Evolutionary conservation across 2,797 vertebrate species (phyloP).

Genomic region (Sebastes reedi): DNA sequence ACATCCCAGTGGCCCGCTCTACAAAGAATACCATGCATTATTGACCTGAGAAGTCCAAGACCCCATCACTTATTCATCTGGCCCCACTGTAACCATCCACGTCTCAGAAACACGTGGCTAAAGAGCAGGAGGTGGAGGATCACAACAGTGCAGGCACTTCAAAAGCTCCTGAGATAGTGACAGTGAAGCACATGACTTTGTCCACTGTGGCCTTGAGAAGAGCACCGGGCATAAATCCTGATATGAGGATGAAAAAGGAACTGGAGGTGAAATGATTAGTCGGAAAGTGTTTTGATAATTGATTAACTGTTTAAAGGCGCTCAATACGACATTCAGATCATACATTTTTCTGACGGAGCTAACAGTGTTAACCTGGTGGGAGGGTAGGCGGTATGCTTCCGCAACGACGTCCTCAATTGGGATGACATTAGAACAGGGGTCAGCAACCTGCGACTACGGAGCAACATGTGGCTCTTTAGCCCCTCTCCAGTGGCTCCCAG

Average conservation of each 20-base stretch:
- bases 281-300: background rate
- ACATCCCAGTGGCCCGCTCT: constrained; percentile 26
- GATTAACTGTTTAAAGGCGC: background rate
- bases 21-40: constrained; percentile 56
- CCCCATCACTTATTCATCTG: constrained; percentile 56
- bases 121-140: constrained; percentile 1
- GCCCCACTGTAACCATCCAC: constrained; percentile 21
- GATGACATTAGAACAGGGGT: background rate
- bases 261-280: background rate
- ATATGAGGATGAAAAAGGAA: background rate
- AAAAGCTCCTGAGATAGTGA: background rate
- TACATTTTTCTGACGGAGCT: background rate
- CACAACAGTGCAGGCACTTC: background rate
- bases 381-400: background rate
- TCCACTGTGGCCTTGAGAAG: background rate
- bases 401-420: background rate
- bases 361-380: no score
- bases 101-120: background rate
- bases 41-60: constrained; percentile 52
- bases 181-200: background rate
- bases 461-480: no score
- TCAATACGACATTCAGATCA: background rate
- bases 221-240: background rate
- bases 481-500: no score
- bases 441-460: no score